Evolutionary conservation across 2,113 vertebrate species (phyloP), one percentile per base, ranked within the genome.

Genomic region (Synchiropus splendidus): DNA sequence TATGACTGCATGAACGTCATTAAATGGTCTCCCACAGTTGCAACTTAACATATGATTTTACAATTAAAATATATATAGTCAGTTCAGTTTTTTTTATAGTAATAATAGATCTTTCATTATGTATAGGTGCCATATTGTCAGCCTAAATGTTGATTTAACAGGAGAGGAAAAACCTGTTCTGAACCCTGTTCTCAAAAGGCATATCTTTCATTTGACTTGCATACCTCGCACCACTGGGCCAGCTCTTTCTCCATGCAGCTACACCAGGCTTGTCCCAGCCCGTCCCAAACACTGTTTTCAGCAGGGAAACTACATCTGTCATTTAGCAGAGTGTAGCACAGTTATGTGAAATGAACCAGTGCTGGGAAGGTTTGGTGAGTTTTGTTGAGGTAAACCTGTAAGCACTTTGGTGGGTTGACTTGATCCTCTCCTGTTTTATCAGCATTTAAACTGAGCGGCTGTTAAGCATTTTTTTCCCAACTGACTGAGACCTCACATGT

Each of bases 201-300:
- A 48, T 39, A 48, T 63, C 60, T 62, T 15, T 38, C 16, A 9
- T 54, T 42, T 38, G 16, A 21, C 33, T 9, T 32, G 21, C 21
- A 27, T 27, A 27, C 21, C 21, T 27, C 21, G 21, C 21, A 27
- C 4, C 21, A 27, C 21, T 27, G 21, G 21, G 21, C 21, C 45
- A 44, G 16, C 42, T 52, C 14, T 9, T 16, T 42, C 53, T 59
- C 18, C 36, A 10, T 36, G 43, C 50, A 42, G 50, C 65, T 30
- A 51, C 39, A 45, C 13, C 9, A 39, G 61, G 43, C 83, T 16
- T 79, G 83, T 66, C 54, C 41, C 44, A 70, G 36, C 83, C 32
- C 48, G 61, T 60, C 58, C 46, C 37, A 41, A 51, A 62, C 9
- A 44, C 42, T 38, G 42, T 53, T 38, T 58, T 34, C 9, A 47